phyloP scores from a whole-genome alignment of 1,140 invertebrate genomes.

The Parasteatoda tepidariorum region DNA sequence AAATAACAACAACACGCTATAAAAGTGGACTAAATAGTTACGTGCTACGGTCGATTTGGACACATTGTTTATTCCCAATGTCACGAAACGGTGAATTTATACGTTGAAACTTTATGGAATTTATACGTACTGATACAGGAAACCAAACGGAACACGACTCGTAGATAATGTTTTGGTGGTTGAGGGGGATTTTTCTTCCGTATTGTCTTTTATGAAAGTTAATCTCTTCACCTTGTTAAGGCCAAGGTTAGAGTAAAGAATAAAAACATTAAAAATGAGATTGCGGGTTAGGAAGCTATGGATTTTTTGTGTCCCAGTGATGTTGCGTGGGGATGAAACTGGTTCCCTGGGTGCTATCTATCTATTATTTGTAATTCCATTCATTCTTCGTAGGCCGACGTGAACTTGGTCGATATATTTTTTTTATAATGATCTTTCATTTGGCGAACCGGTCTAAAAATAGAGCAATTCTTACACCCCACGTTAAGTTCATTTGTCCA shows the following conservation, averaged over 20 bases:
- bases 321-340: slow-evolving; percentile 2
- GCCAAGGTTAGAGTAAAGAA: too few species aligned
- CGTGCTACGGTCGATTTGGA: not conserved
- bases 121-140: not conserved
- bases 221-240: slow-evolving; percentile 9
- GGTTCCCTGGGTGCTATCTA: slow-evolving; percentile 3
- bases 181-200: not conserved
- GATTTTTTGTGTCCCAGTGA: not conserved
- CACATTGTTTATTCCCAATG: slow-evolving; percentile 2
- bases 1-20: too few species aligned
- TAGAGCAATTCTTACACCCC: too few species aligned
- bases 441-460: too few species aligned
- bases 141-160: not conserved
- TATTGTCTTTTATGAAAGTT: not conserved
- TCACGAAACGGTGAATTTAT: not conserved
- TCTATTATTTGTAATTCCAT: too few species aligned
- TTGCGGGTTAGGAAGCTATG: not conserved
- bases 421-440: too few species aligned
- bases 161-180: too few species aligned
- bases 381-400: too few species aligned
- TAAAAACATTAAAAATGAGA: too few species aligned
- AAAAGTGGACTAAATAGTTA: not conserved
- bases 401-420: too few species aligned
- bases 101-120: not conserved
- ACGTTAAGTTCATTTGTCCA: too few species aligned